Evolutionary conservation across 2,888 invertebrate genomes (phyloP).

Genomic region (Stenurella melanura): DNA sequence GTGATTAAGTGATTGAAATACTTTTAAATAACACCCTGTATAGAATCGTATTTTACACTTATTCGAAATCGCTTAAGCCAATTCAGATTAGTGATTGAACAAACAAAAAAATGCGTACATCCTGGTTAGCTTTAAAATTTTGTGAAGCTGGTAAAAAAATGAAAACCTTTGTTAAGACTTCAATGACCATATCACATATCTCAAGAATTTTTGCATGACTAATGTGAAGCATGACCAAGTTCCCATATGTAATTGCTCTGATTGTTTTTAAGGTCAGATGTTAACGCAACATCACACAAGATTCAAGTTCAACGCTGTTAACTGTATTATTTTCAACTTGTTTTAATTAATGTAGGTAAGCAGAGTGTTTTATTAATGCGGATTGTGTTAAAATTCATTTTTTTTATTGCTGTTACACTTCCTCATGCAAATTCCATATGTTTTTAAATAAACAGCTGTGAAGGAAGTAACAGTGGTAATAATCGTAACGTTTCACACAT

Average conservation of each 20-base stretch:
- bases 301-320: constrained; percentile 49
- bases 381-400: constrained; percentile 23
- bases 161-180: no score
- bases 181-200: background rate
- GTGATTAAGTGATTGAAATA: no score
- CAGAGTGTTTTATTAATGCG: constrained; percentile 33
- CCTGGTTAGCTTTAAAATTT: no score
- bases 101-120: no score
- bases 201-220: background rate
- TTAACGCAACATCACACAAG: constrained; percentile 44
- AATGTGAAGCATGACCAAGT: constrained; percentile 39
- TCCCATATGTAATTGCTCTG: constrained; percentile 57
- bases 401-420: constrained; percentile 24
- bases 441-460: background rate
- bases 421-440: constrained; percentile 16
- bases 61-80: no score
- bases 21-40: no score
- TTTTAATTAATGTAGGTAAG: constrained; percentile 45
- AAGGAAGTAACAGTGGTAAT: background rate
- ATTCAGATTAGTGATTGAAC: no score
- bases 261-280: constrained; percentile 60
- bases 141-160: no score
- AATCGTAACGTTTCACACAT: constrained; percentile 15
- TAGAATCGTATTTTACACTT: no score
- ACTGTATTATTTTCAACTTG: constrained; percentile 46